A percentile compares a stretch with the other conserved stretches of the same genome.
Conservation (phyloP, 2,888 invertebrate genomes). For the Onthophagus sagittarius region DNA sequence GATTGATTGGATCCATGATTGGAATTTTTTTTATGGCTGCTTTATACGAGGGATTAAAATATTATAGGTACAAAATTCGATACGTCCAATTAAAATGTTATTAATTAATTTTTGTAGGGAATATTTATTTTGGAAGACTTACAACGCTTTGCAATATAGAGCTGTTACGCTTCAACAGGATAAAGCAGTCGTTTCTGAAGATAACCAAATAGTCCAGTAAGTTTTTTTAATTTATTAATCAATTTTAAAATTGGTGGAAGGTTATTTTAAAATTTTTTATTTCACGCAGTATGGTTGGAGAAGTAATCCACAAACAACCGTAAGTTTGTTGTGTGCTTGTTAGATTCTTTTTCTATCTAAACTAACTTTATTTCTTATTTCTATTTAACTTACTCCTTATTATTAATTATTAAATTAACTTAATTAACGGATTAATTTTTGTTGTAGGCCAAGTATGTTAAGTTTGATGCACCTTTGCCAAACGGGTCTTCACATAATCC, state of each 20-base stretch:
- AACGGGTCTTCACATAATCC: conserved; percentile 82
- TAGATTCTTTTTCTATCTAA: conserved; percentile 1
- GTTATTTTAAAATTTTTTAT: conserved; percentile 28
- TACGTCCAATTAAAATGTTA: too few species aligned
- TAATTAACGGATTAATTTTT: background rate
- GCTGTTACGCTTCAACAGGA: conserved; percentile 77
- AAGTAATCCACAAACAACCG: conserved; percentile 70
- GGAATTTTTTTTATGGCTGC: conserved; percentile 89
- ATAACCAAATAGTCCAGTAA: conserved; percentile 77
- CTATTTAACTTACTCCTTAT: background rate
- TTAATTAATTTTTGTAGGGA: conserved; percentile 52
- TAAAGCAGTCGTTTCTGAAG: conserved; percentile 59
- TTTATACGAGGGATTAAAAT: conserved; percentile 94
- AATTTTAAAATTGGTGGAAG: background rate
- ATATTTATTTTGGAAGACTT: conserved; percentile 82
- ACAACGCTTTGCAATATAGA: conserved; percentile 79
- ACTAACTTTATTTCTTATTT: conserved; percentile 6
- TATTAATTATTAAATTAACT: background rate
- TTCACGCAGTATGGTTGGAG: conserved; percentile 61
- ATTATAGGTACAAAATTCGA: conserved; percentile 59
- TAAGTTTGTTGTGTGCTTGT: conserved; percentile 51
- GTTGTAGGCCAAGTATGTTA: conserved; percentile 76
- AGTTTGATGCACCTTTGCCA: conserved; percentile 81
- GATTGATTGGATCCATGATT: conserved; percentile 85
- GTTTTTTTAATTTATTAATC: conserved; percentile 42